Base-by-base conservation (phyloP, 2,888 invertebrate genomes). In the Cerceris ruficornis region DNA sequence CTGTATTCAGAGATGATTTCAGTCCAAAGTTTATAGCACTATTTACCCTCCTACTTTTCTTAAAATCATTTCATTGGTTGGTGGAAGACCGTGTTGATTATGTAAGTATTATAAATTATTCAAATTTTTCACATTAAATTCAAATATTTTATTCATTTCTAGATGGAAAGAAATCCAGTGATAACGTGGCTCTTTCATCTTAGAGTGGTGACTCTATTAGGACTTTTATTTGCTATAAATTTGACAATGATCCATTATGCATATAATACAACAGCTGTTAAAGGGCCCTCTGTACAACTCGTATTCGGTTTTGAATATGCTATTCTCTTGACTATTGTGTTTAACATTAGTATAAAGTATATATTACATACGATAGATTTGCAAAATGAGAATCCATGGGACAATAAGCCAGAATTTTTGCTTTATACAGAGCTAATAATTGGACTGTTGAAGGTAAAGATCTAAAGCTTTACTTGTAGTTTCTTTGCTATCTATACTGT, bases 291-390 rank as follows among this genome's bases (percentile, higher is more conserved):
- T 0, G 99, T 99, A 0, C 99, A 99, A 93, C 94, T 99, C 77
- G 99, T 99, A 7, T 99, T 99, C 94, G 99, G 99, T 66, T 99
- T 99, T 93, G 99, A 99, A 94, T 99, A 99, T 93, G 99, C 99
- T 79, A 98, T 99, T 91, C 94, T 99, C 65, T 94, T 99, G 72
- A 98, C 98, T 6, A 97, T 98, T 91, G 97, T 98, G 46, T 94
- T 97, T 69, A 99, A 98, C 93, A 98, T 98, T 75, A 94, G 96
- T 62, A 97, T 99, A 82, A 99, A 99, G 91, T 98, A 98, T 91
- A 93, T 96, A 39, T 92, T 95, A 6, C 98, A 98, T 92, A 95
- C 97, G 4, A 95, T 98, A 76, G 98, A 98, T 90, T 94, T 98
- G 7, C 96, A 96, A 89, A 80, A 96, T 93, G 98, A 99, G 90